Conservation (phyloP, 2,797 vertebrate species). For the Ctenosaura bakeri region DNA sequence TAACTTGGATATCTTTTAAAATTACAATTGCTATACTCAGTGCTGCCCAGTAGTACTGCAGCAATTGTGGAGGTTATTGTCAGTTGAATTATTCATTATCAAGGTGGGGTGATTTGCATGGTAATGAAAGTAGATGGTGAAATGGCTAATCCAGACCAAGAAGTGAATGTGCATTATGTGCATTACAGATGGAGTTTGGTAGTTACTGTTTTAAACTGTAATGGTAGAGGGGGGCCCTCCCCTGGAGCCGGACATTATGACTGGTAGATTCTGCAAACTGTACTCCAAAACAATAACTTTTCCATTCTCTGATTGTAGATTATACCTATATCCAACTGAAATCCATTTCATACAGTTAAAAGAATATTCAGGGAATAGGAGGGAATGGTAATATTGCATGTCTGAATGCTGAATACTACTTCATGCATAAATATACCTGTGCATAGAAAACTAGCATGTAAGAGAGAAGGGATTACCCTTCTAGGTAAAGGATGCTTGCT, state of each 20-base stretch:
- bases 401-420: background rate
- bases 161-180: background rate
- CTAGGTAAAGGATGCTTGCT: background rate
- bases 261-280: too few species aligned
- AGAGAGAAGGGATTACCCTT: background rate
- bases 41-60: rapidly evolving
- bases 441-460: background rate
- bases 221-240: too few species aligned
- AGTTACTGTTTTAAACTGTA: too few species aligned
- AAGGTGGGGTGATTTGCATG: slow-evolving; percentile 23
- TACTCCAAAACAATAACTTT: too few species aligned
- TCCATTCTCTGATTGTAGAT: background rate
- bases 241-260: too few species aligned
- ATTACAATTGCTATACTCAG: background rate
- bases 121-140: background rate
- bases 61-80: background rate
- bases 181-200: background rate
- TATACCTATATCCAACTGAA: background rate
- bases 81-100: background rate
- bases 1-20: slow-evolving; percentile 31
- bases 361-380: background rate
- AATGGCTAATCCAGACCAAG: background rate
- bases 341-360: background rate
- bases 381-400: too few species aligned
- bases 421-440: background rate